A percentile compares a stretch with the other conserved stretches of the same genome.
phyloP scores from a whole-genome alignment of 2,888 invertebrate genomes.

The Phrixothrix hirtus region DNA sequence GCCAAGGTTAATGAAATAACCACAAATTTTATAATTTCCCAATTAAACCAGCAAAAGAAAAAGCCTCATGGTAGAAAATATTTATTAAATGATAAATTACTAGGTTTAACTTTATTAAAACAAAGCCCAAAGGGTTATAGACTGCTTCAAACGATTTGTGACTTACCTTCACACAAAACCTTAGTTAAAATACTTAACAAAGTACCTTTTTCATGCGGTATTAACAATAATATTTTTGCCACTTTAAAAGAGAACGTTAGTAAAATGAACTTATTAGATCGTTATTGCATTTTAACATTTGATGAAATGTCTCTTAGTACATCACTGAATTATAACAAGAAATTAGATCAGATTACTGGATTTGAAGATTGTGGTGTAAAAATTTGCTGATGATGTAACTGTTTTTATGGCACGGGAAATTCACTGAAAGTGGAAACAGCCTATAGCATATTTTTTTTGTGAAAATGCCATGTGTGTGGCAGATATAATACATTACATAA shows the following conservation, averaged over 20 bases:
- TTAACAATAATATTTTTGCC: not conserved
- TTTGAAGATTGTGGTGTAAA: constrained; percentile 21
- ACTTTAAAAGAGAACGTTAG: not conserved
- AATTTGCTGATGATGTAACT: constrained; percentile 4
- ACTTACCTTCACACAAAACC: constrained; percentile 2
- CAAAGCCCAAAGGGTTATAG: constrained; percentile 16
- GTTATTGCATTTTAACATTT: not conserved
- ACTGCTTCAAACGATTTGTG: constrained; percentile 3
- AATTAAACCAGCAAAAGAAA: not conserved
- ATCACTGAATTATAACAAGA: not conserved
- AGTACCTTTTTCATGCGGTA: too few species aligned
- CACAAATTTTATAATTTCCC: not conserved
- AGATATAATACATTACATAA: not conserved
- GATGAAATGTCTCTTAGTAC: constrained; percentile 3
- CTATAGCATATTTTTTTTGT: constrained; percentile 16
- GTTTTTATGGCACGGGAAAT: constrained; percentile 23
- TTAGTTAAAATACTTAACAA: not conserved
- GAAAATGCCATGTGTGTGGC: constrained; percentile 8
- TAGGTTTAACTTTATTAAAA: constrained; percentile 1
- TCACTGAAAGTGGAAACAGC: constrained; percentile 23
- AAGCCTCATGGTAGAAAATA: not conserved
- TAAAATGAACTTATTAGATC: not conserved
- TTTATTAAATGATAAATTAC: constrained; percentile 4
- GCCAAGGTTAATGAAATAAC: not conserved
- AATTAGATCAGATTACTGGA: not conserved